A percentile compares a stretch with the other conserved stretches of the same genome.
These are phyloP conservation scores for Cotesia glomerata DNA, from an alignment of 1,140 invertebrate genomes.

Conservation along the genomic window DNA sequence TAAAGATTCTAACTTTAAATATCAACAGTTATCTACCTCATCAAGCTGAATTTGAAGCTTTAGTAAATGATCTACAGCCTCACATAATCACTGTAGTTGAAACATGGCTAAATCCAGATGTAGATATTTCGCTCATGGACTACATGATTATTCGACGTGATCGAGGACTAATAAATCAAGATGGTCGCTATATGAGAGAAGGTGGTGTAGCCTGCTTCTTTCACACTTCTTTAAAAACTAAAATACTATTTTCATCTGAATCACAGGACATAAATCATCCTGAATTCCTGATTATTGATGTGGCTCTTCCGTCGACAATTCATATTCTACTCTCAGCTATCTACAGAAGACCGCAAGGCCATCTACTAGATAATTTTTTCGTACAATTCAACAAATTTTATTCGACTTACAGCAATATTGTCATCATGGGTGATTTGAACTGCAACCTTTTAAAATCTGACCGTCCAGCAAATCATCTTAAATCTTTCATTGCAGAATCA, in stretches of 20 bases:
- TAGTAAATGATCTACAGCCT: background rate
- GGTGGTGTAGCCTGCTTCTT: slow-evolving; percentile 5
- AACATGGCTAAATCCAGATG: slow-evolving; percentile 18
- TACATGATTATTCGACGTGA: background rate
- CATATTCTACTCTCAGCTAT: background rate
- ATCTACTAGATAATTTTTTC: no score
- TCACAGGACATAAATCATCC: background rate
- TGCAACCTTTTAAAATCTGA: no score
- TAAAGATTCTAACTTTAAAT: background rate
- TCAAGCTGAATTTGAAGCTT: background rate
- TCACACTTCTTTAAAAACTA: slow-evolving; percentile 7
- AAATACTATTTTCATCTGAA: background rate
- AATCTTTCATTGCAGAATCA: no score
- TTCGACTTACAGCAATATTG: no score
- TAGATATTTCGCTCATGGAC: background rate
- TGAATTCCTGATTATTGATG: background rate
- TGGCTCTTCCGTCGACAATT: no score
- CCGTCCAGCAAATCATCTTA: no score
- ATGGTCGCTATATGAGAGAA: background rate
- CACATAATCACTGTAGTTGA: background rate
- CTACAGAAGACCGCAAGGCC: background rate
- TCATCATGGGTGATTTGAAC: no score
- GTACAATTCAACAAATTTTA: no score
- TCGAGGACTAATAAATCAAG: background rate
- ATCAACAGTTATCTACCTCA: background rate